These are phyloP conservation scores for Panurus biarmicus DNA, from an alignment of 2,113 vertebrate species.

Conservation along the genomic window DNA sequence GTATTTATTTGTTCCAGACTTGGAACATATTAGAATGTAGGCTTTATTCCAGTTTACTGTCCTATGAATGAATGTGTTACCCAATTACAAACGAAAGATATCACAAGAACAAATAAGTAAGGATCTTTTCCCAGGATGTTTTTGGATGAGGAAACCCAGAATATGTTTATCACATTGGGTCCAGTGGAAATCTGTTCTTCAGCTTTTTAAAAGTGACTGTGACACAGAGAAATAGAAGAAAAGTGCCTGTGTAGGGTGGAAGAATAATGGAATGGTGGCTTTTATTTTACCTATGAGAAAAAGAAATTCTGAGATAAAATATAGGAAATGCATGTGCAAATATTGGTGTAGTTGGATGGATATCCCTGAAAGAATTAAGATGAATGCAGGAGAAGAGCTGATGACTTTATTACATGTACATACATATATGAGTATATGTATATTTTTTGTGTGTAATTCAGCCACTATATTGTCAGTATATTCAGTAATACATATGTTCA, in stretches of 20 bases:
- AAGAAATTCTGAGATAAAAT: background rate
- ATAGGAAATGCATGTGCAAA: background rate
- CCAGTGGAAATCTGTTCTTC: background rate
- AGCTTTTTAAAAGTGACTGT: background rate
- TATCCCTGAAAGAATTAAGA: background rate
- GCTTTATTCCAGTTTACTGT: constrained; percentile 13
- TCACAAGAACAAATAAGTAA: background rate
- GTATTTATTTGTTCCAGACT: constrained; percentile 43
- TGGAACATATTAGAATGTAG: constrained; percentile 53
- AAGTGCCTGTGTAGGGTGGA: background rate
- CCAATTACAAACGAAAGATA: background rate
- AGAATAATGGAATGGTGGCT: background rate
- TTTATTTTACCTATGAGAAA: background rate
- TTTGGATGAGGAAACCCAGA: background rate
- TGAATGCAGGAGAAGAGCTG: background rate
- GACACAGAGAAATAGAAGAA: background rate
- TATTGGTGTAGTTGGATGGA: background rate
- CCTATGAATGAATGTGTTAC: constrained; percentile 34
- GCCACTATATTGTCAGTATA: background rate
- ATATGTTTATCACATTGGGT: background rate
- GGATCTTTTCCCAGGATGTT: background rate
- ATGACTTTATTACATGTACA: background rate
- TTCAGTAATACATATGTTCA: background rate
- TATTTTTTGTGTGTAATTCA: background rate
- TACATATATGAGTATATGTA: background rate